Conservation (phyloP, 2,797 vertebrate genomes). For the Streptopelia turtur region DNA sequence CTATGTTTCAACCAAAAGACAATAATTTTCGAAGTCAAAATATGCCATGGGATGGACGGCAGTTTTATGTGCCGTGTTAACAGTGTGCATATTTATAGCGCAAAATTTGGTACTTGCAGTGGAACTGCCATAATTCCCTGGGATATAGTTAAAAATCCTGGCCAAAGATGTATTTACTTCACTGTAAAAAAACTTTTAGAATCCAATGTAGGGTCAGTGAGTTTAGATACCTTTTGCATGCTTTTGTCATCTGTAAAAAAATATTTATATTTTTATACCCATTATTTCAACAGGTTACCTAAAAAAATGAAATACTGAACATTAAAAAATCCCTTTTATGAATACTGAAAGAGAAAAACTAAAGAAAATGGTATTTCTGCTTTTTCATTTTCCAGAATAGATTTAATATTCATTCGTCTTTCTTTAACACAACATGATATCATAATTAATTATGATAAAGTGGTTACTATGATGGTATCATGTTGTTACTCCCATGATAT, state of each 20-base stretch:
- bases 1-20: not conserved
- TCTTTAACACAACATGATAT: constrained; percentile 80
- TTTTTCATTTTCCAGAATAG: constrained; percentile 44
- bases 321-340: constrained; percentile 7
- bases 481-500: constrained; percentile 80
- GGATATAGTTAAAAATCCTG: not conserved
- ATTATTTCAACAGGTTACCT: constrained; percentile 48
- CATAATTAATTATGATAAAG: constrained; percentile 83
- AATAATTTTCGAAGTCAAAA: not conserved
- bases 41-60: not conserved
- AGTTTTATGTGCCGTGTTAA: not conserved
- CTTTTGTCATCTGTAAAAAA: not conserved
- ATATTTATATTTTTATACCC: constrained; percentile 2
- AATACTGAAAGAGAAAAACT: constrained; percentile 28
- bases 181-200: not conserved
- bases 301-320: constrained; percentile 9
- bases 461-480: constrained; percentile 81
- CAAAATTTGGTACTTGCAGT: not conserved
- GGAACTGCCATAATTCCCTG: not conserved
- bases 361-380: constrained; percentile 27
- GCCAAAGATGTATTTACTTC: not conserved
- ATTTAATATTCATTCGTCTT: constrained; percentile 64
- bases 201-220: not conserved
- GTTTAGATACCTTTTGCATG: not conserved
- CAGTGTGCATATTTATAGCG: not conserved